Base-by-base conservation (phyloP, 1,140 invertebrate species). In the Drusus annulatus region DNA sequence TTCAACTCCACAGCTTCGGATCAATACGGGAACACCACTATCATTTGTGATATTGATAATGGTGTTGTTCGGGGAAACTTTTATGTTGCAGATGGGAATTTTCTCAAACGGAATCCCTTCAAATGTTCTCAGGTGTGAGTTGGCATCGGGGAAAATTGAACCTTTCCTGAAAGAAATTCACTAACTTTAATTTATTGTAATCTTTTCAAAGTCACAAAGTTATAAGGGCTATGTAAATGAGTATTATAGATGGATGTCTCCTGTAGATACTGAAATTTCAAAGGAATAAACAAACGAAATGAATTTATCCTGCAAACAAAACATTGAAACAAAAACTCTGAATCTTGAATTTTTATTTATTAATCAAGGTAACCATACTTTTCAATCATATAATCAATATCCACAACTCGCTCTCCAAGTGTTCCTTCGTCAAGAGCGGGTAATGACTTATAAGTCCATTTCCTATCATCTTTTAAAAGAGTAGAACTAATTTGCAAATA, bases 51-150 rank as follows among this genome's bases (percentile, higher is more conserved):
- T 80, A 36, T 90, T 90, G 76, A 98, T 91, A 63, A 97, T 93
- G 16, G 97, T 98, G 87, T 99, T 98, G 88, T 98, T 99, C 78
- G 91, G 91, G 15, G 93, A 93, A 13, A 94, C 92, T 85, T 94
- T 93, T 36, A 98, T 94, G 86, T 97, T 94, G 80, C 94, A 91
- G 79, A 98, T 93, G 1, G 96, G 96, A 45, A 98, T 85, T 17
- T 96, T 91, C 86, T 94, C 93, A 87, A 93, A 99, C 15, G 92
- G 92, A 0, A 94, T 87, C 10, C 95, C 95, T 86, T 96, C 91
- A 86, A 96, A 96, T n/a, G 97, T 81, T 84, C 89, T 89, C 80
- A 94, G 91, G 65, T 93, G 92, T 1, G 95, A 95, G 80, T 93
- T 91, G 76, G 91, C 88, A 86, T 94, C 93, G 3, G 96, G 96